A percentile compares a stretch with the other conserved stretches of the same genome.
These are phyloP conservation scores for Staurois parvus DNA, from an alignment of 2,797 vertebrate species.

Conservation along the genomic window DNA sequence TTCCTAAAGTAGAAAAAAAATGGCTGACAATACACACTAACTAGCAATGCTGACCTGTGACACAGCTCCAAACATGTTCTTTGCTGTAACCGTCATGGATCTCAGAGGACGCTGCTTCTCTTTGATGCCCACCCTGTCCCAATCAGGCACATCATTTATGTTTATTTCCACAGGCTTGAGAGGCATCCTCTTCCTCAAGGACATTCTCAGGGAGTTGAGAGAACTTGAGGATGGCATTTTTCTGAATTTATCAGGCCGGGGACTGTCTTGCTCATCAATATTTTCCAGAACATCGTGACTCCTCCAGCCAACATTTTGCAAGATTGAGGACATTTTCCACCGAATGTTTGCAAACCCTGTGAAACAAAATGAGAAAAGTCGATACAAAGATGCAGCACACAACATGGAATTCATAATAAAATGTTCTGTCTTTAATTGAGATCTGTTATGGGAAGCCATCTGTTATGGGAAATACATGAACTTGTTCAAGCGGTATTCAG, in stretches of 20 bases:
- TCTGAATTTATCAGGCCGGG: constrained; percentile 74
- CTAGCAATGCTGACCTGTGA: constrained; percentile 81
- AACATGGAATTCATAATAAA: neutral
- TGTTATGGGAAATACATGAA: no score
- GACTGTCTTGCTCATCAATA: constrained; percentile 76
- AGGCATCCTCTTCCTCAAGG: constrained; percentile 85
- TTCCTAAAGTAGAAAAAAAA: no score
- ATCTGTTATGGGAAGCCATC: no score
- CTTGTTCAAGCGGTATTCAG: no score
- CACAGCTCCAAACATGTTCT: constrained; percentile 80
- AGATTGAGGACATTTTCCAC: constrained; percentile 74
- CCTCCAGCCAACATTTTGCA: constrained; percentile 81
- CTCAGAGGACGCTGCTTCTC: constrained; percentile 74
- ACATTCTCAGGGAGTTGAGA: constrained; percentile 83
- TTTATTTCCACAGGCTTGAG: constrained; percentile 82
- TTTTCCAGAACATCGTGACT: constrained; percentile 82
- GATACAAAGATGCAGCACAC: neutral
- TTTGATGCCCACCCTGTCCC: constrained; percentile 77
- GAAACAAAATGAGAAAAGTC: neutral
- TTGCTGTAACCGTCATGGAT: constrained; percentile 81
- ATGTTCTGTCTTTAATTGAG: neutral
- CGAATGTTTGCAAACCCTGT: neutral
- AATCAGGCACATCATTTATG: constrained; percentile 72
- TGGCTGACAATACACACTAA: neutral
- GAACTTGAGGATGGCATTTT: constrained; percentile 78